These are phyloP conservation scores for Philhelius pedissequus DNA, from an alignment of 2,888 invertebrate genomes.

Conservation along the genomic window DNA sequence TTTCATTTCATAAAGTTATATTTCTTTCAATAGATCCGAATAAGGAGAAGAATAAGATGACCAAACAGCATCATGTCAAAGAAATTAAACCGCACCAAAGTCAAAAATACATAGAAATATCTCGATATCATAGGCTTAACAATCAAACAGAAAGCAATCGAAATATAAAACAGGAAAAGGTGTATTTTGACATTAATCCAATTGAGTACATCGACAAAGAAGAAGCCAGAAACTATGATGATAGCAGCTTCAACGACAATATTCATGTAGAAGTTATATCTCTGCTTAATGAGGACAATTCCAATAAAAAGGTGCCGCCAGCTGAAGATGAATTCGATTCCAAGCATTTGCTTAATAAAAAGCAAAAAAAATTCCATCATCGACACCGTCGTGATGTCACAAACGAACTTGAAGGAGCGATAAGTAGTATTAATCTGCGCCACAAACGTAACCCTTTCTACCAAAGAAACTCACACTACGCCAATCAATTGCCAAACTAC, in stretches of 20 bases:
- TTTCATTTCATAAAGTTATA: constrained; percentile 19
- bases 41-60: constrained; percentile 68
- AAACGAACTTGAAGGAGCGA: background rate
- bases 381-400: constrained; percentile 71
- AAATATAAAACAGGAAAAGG: constrained; percentile 71
- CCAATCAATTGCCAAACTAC: constrained; percentile 12
- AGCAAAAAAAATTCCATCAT: constrained; percentile 73
- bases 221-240: constrained; percentile 33
- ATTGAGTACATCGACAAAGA: constrained; percentile 70
- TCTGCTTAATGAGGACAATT: constrained; percentile 48
- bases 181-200: constrained; percentile 74
- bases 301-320: background rate
- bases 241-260: constrained; percentile 64
- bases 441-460: constrained; percentile 35
- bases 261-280: constrained; percentile 70
- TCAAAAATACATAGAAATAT: constrained; percentile 70
- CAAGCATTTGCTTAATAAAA: constrained; percentile 71
- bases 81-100: constrained; percentile 23
- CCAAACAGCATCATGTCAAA: background rate
- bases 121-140: constrained; percentile 69
- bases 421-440: background rate
- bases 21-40: constrained; percentile 69
- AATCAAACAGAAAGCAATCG: constrained; percentile 61
- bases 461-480: background rate
- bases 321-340: constrained; percentile 14